Base-by-base conservation (phyloP, 2,888 invertebrate genomes). In the Drosophila leonis region DNA sequence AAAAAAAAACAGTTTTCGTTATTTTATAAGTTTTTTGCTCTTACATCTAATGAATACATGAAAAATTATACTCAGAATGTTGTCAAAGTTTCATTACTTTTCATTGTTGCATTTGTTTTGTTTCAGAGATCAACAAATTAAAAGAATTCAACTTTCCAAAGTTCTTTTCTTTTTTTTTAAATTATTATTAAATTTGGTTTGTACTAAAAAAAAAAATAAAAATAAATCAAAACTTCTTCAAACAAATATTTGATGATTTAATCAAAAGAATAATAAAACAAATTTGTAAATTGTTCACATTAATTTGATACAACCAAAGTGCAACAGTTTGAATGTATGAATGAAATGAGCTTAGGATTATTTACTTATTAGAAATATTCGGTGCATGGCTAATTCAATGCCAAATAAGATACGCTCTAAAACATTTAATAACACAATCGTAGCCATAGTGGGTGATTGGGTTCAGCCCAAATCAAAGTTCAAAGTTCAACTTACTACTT, bases 111-210 rank as follows among this genome's bases (percentile, higher is more conserved):
- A 39, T 55, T 37, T 62, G 55, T 57, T 24, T 42, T 49, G 48
- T 12, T 49, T 37, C 52, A 55, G 78, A 75, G 75, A 75, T 75
- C 75, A 67, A 48, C 20, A 60, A 64, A 68, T 31, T 31, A 60
- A 61, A 41, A n/a, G 15, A 48, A 37, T 48, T 37, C n/a, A 37
- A n/a, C 5, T 46, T 66, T 27, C n/a, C 27, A 51, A 51, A 39
- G 18, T 24, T 49, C 10, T 24, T 20, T 20, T 46, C 27, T 13
- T 13, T 37, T 20, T 46, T 35, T 13, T 13, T 37, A 20, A 46
- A 57, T 24, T 24, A 27, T n/a, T 29, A 27, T 48, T 18, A 37
- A 35, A 37, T 63, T 52, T 64, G 42, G 29, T 15, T 46, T 31
- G 24, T n/a, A 15, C 20, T 37, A 31, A 61, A 35, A 4, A 31